Evolutionary conservation across 1,140 invertebrate genomes (phyloP), one percentile per base, ranked within the genome.

Genomic region (Schlechtendalia chinensis): DNA sequence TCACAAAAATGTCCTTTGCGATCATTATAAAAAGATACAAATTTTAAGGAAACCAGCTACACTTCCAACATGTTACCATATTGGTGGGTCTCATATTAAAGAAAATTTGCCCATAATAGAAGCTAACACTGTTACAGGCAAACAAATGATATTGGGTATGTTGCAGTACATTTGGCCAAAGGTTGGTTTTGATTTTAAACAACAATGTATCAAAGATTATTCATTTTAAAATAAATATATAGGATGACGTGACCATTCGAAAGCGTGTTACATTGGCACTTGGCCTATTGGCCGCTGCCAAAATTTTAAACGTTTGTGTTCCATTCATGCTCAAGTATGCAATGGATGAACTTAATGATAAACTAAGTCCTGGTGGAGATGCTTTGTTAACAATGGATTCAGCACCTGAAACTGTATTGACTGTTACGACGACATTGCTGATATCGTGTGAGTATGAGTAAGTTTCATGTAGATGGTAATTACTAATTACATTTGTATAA

Each of bases 321-420:
- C 98, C 98, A n/a, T 98, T 98, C 87, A 87, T 98, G 71, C 98
- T 99, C 85, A 98, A 99, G 87, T 93, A 96, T 86, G 91, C 92
- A 1, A 89, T 99, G 67, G 96, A 99, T 86, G 91, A 91, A 83
- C 89, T 99, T 74, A 96, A 97, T 86, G 86, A 88, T n/a, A 84
- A 87, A 65, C 83, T 87, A 3, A 83, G 87, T 12, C 54, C 82
- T 61, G 84, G 85, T 39, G 87, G 88, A 0, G 87, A 87, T 71
- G 86, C 87, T 16, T 56, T 90, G 47, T 84, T 94, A 14, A 90
- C 89, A 75, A 89, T 94, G 88, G 89, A 88, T 45, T 90, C 91
- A 32, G 90, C 92, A 61, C 90, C 92, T 4, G 90, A 92, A 84
- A 92, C 92, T 10, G 86, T 94, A 24, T 87, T 90, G 12, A 91